These are phyloP conservation scores for Drosophila ercepeae DNA, from an alignment of 1,140 invertebrate genomes.

Conservation along the genomic window DNA sequence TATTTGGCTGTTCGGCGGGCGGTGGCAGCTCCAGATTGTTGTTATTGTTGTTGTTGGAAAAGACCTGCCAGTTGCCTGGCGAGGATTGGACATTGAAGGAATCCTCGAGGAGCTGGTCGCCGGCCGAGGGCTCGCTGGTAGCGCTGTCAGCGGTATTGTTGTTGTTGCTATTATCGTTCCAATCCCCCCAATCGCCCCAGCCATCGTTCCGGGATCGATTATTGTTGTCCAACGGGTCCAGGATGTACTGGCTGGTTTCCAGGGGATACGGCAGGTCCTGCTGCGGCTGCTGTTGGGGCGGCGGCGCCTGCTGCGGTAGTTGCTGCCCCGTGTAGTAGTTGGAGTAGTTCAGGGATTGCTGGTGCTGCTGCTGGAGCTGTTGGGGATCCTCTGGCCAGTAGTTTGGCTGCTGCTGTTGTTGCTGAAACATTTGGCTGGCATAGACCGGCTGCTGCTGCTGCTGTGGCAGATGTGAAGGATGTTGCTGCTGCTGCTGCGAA, in stretches of 20 bases:
- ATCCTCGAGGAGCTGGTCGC: conserved; percentile 63
- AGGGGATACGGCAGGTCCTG: conserved; percentile 26
- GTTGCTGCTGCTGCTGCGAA: conserved; percentile 41
- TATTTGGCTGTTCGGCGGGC: conserved; percentile 9
- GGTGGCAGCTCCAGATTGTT: conserved; percentile 41
- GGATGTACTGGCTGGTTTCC: conserved; percentile 19
- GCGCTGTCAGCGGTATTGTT: conserved; percentile 30
- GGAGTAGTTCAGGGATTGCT: conserved; percentile 39
- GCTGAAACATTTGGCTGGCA: conserved; percentile 66
- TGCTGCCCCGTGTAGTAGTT: conserved; percentile 49
- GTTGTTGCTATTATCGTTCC: conserved; percentile 68
- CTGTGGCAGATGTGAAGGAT: neutral
- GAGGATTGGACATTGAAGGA: conserved; percentile 73
- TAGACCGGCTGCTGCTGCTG: conserved; percentile 45
- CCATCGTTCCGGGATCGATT: conserved; percentile 65
- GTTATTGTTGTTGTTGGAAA: conserved; percentile 28
- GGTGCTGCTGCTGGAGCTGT: conserved; percentile 18
- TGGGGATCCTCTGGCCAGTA: conserved; percentile 56
- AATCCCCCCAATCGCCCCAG: conserved; percentile 83
- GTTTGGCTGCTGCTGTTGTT: conserved; percentile 45
- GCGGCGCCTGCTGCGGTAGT: conserved; percentile 17
- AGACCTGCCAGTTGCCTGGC: conserved; percentile 83
- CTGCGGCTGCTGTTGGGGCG: conserved; percentile 14
- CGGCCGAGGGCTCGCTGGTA: conserved; percentile 15
- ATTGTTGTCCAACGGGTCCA: conserved; percentile 63